Percentiles rank a stretch among this genome's conserved stretches.
Conservation (phyloP, 2,797 vertebrate species). For the Sphenopsis melanotis region DNA sequence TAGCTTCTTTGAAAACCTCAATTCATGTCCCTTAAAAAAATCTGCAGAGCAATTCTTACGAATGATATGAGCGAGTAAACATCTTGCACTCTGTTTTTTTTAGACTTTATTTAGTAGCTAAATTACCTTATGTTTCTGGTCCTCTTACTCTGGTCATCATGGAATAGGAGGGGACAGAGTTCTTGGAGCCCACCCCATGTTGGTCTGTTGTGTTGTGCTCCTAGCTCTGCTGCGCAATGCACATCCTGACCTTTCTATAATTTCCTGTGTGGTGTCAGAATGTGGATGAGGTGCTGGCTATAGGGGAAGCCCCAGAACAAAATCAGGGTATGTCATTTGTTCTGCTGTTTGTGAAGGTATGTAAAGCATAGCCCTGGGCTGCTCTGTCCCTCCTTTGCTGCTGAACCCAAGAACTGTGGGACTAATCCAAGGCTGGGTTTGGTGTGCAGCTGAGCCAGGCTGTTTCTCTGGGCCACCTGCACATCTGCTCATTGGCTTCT, state of each 20-base stretch:
- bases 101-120: neutral
- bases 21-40: neutral
- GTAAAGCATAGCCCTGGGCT: neutral
- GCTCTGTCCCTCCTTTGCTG: neutral
- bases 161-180: neutral
- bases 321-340: neutral
- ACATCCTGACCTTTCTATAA: neutral
- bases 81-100: neutral
- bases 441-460: neutral
- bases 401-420: neutral
- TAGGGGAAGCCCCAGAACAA: neutral
- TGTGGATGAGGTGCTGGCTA: neutral
- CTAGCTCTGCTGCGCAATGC: neutral
- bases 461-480: neutral
- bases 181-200: fast-evolving
- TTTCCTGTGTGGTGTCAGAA: neutral
- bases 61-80: neutral
- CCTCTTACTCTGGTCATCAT: neutral
- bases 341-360: neutral
- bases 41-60: neutral
- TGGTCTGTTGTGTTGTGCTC: neutral
- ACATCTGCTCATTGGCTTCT: neutral
- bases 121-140: neutral
- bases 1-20: neutral
- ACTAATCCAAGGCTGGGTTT: neutral